Evolutionary conservation across 2,113 vertebrate species (phyloP).

Genomic region (Turnix velox): DNA sequence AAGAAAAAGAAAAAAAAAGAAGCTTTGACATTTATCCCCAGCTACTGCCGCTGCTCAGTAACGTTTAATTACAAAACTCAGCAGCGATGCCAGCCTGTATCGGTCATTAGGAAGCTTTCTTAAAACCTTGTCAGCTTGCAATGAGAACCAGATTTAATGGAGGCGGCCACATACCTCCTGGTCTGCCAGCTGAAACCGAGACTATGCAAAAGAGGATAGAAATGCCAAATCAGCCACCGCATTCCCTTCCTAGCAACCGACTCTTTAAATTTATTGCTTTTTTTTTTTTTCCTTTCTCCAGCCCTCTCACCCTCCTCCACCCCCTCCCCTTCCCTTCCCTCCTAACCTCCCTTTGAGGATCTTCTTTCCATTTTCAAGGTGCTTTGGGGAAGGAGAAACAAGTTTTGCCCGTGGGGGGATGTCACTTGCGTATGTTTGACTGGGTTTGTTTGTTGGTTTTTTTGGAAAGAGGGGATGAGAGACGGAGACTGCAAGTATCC

Average conservation of each 20-base stretch:
- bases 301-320: rapidly evolving
- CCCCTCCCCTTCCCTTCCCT: background rate
- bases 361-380: background rate
- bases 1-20: rapidly evolving
- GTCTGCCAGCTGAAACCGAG: conserved; percentile 47
- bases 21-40: background rate
- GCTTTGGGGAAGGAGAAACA: background rate
- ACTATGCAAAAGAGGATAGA: conserved; percentile 8
- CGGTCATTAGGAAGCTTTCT: conserved; percentile 6
- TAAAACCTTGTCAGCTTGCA: conserved; percentile 12
- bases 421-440: background rate
- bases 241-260: conserved; percentile 14
- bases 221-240: background rate
- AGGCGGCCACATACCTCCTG: background rate
- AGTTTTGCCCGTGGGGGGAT: background rate
- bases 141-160: conserved; percentile 23
- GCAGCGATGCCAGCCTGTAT: background rate
- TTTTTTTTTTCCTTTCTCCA: background rate
- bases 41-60: background rate
- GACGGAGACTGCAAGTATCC: background rate
- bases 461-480: background rate
- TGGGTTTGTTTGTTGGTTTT: background rate
- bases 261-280: background rate
- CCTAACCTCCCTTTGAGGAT: background rate
- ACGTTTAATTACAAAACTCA: conserved; percentile 39